Base-by-base conservation (phyloP, 2,888 invertebrate genomes). In the Pyrrhia umbra region DNA sequence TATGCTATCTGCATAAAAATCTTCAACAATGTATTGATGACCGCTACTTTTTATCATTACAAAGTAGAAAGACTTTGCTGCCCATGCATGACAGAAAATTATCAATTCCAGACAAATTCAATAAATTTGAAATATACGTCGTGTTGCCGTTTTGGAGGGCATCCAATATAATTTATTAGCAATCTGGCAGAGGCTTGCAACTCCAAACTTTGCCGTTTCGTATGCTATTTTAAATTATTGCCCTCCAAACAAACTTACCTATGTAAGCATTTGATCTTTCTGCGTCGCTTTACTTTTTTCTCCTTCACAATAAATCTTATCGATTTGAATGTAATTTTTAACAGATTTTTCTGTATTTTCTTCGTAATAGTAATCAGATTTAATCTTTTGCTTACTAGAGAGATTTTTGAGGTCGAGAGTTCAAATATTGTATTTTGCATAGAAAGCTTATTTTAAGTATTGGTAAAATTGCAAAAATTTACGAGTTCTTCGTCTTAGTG, bases 161-260 rank as follows among this genome's bases (percentile, higher is more conserved):
- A 63, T 75, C 75, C 75, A 75, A 75, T 56, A 60, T 75, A 70
- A 75, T 75, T 75, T 75, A 75, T 75, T 75, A 75, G 60, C 75
- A 57, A 75, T 59, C 66, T 54, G 66, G 75, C 62, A 66, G 43
- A 52, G 46, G 54, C 16, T 50, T 64, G 57, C 57, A 58, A 60
- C 50, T 66, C 58, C 10, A 21, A 75, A 75, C 59, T 75, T 75
- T 63, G 18, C 18, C 57, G 52, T 20, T 59, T 25, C 70, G 42
- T 57, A 62, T 56, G 75, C 54, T 59, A 34, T 56, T 59, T 27
- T 54, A 34, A 60, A 57, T 75, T 55, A 70, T 63, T 47, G 25
- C 40, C 59, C 21, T 13, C 34, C 20, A 42, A 56, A 52, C 51
- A 34, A 60, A 74, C 37, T 69, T 56, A 30, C 46, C n/a, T 46